Evolutionary conservation across 2,888 invertebrate species (phyloP), one percentile per base, ranked within the genome.

Genomic region (Microctonus brassicae): DNA sequence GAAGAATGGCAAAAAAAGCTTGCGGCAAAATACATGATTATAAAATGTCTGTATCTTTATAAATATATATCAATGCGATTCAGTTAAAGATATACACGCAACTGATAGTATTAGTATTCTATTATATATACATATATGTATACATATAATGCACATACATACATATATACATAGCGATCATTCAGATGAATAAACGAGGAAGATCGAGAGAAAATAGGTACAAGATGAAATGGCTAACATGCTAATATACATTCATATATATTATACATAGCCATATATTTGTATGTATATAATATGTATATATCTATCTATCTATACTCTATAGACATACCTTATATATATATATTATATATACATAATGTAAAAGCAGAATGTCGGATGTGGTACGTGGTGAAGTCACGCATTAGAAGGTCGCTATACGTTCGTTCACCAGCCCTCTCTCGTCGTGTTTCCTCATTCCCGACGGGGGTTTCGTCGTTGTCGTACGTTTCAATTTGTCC

Each of bases 401-500:
- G 81, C 81, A 79, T 83, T 81, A 83, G 79, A 76, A 82, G 79
- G 79, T 83, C 79, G 78, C 77, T 63, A 26, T 63, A 26, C n/a
- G n/a, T 26, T 55, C 22, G 57, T 53, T 52, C 78, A 78, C 77
- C 75, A n/a, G n/a, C 72, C 70, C 77, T 76, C 79, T 76, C 76
- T 69, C 67, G 62, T 72, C 60, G 69, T 69, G 65, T 39, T 70
- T 72, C 66, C 69, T 76, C 76, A 75, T 80, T 83, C 82, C 83
- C 82, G 78, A 78, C 81, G 84, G 80, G 81, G 61, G 73, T 47
- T 47, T 74, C 74, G 17, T 36, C 66, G 34, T 39, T 4, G 57
- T 33, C 55, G 86, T 85, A 84, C 86, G 82, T 86, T 86, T 86
- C 86, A 86, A 86, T 86, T 86, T 86, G 86, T 86, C 81, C 80